Percentiles rank a stretch among this genome's conserved stretches.
These are phyloP conservation scores for Eurytoma adleriae DNA, from an alignment of 2,888 invertebrate genomes.

Conservation along the genomic window DNA sequence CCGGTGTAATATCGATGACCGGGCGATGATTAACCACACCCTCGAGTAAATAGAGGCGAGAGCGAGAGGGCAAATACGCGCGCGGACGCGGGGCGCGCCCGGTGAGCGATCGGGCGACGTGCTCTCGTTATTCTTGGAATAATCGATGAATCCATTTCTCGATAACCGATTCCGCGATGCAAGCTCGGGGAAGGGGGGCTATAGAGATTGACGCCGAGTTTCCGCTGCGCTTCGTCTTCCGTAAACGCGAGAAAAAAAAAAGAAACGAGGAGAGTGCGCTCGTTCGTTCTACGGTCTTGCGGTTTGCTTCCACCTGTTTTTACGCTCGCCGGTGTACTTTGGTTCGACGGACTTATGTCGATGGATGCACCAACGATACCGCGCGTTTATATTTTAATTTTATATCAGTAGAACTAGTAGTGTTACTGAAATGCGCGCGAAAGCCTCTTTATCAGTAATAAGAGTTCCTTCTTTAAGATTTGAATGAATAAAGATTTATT, in stretches of 20 bases:
- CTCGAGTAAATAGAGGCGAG: conserved; percentile 43
- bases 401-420: too few relatives aligned
- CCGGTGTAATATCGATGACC: conserved; percentile 43
- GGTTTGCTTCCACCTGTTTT: too few relatives aligned
- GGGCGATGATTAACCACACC: conserved; percentile 50
- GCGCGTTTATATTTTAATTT: too few relatives aligned
- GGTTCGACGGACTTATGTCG: too few relatives aligned
- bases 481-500: too few relatives aligned
- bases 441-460: too few relatives aligned
- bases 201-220: neutral
- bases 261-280: neutral
- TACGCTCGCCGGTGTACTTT: too few relatives aligned
- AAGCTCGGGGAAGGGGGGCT: neutral
- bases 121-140: conserved; percentile 56
- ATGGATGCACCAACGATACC: too few relatives aligned
- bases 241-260: neutral
- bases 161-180: conserved; percentile 23
- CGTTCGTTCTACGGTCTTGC: conserved; percentile 4
- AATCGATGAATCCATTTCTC: conserved; percentile 51
- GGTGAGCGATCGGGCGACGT: neutral
- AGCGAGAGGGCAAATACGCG: conserved; percentile 1
- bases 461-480: too few relatives aligned
- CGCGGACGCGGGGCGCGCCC: neutral
- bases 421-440: too few relatives aligned
- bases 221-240: neutral